These are phyloP conservation scores for Liparis tanakae DNA, from an alignment of 2,797 vertebrate genomes.

Conservation along the genomic window DNA sequence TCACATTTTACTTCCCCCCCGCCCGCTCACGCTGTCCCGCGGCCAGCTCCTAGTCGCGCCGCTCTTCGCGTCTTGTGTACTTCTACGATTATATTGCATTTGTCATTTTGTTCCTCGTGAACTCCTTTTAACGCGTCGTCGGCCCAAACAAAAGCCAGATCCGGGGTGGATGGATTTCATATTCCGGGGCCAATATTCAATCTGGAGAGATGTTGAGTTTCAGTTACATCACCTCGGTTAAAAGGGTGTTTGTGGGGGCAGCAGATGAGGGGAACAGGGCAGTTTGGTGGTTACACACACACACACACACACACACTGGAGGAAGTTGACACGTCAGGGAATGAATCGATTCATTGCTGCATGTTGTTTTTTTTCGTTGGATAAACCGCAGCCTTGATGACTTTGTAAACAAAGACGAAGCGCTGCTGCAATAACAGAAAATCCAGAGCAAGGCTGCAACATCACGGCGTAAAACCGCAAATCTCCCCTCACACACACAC, in stretches of 20 bases:
- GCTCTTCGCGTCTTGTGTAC: slow-evolving; percentile 30
- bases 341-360: slow-evolving; percentile 43
- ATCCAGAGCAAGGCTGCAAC: slow-evolving; percentile 27
- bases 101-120: slow-evolving; percentile 42
- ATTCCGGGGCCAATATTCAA: slow-evolving; percentile 50
- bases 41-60: slow-evolving; percentile 23
- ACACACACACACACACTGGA: not conserved
- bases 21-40: slow-evolving; percentile 15
- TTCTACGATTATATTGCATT: slow-evolving; percentile 54
- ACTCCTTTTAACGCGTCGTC: slow-evolving; percentile 53
- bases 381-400: slow-evolving; percentile 54
- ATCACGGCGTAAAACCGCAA: slow-evolving; percentile 26
- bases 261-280: slow-evolving; percentile 42
- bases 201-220: slow-evolving; percentile 47
- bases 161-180: slow-evolving; percentile 59
- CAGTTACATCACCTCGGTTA: slow-evolving; percentile 48
- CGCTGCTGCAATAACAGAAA: slow-evolving; percentile 32
- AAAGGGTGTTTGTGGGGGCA: slow-evolving; percentile 10
- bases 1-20: slow-evolving; percentile 16
- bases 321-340: slow-evolving; percentile 37
- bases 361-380: slow-evolving; percentile 11
- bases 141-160: slow-evolving; percentile 50
- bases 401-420: slow-evolving; percentile 55
- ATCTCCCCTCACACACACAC: slow-evolving; percentile 28
- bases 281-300: slow-evolving; percentile 44